phyloP scores from a whole-genome alignment of 2,797 vertebrate genomes.

The Tragopan temminckii region DNA sequence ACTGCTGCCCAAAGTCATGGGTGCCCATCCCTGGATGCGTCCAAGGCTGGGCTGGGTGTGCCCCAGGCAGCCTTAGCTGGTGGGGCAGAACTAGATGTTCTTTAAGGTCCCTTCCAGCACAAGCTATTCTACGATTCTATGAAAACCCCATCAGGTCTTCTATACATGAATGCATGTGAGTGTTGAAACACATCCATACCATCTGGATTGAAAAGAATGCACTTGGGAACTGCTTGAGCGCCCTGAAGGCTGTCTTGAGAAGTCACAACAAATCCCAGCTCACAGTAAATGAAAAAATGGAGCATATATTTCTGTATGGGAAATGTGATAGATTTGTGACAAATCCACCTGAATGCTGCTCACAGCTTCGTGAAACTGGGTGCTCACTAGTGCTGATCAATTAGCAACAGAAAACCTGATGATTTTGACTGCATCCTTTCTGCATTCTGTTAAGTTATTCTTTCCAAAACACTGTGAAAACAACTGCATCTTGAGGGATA shows the following conservation, averaged over 20 bases:
- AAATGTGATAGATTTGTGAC: not conserved
- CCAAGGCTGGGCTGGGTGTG: no score
- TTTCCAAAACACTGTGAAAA: slow-evolving; percentile 66
- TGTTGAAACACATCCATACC: not conserved
- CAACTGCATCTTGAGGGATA: slow-evolving; percentile 30
- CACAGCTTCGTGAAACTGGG: not conserved
- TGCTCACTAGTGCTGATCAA: not conserved
- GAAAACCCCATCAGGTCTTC: not conserved
- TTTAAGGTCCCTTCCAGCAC: not conserved
- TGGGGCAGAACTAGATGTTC: no score
- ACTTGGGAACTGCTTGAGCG: not conserved
- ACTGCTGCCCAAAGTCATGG: no score
- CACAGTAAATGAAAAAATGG: not conserved
- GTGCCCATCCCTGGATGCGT: no score
- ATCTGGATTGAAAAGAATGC: not conserved
- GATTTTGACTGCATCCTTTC: slow-evolving; percentile 35
- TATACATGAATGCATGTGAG: not conserved
- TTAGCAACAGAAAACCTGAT: not conserved
- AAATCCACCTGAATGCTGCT: not conserved
- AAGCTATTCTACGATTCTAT: not conserved
- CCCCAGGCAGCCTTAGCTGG: no score
- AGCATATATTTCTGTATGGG: not conserved
- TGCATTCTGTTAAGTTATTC: slow-evolving; percentile 30
- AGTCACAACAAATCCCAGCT: not conserved
- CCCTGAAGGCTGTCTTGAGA: not conserved